Evolutionary conservation across 2,797 vertebrate genomes (phyloP), one percentile per base, ranked within the genome.

Genomic region (Hypotaenidia okinawae): DNA sequence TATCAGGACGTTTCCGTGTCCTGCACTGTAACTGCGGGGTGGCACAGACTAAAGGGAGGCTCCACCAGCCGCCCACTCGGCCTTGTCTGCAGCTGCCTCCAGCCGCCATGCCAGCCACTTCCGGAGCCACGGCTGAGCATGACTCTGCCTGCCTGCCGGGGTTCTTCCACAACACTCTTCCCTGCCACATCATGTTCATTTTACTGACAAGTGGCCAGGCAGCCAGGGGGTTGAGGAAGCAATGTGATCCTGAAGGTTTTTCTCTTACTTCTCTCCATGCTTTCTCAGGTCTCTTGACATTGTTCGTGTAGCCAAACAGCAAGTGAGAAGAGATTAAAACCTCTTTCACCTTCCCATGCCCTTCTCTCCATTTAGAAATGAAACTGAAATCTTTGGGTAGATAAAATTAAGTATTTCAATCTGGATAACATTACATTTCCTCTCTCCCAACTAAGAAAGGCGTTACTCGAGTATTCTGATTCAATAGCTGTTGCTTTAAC

Each of bases 31-130:
- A 37, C 2, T 1, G 27, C 47, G 57, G 82, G 61, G 52, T 69
- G 16, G n/a, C 63, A 49, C n/a, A 18, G 15, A 21, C 35, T 11
- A 3, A 28, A 0, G 0, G 43, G 17, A 64, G 33, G 45, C 61
- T 81, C 32, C n/a, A 62, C 2, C 57, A 64, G 30, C 55, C 33
- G 61, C 30, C 35, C 1, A 1, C 49, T 21, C 3, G 0, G 0
- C 47, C n/a, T 4, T 0, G 6, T 15, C 77, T 59, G 45, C 10
- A 14, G 4, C 24, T 33, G 45, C 43, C 73, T 33, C 47, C 27
- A 69, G 89, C 11, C 13, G 6, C 68, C 7, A 22, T 10, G 15
- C 57, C 55, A 57, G 37, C 10, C 69, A 7, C 5, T 19, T 39
- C 55, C 13, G 21, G 5, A 85, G 41, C 30, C 33, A 2, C 64